Conservation (phyloP, 2,888 invertebrate genomes). For the Oscheius sp. region DNA sequence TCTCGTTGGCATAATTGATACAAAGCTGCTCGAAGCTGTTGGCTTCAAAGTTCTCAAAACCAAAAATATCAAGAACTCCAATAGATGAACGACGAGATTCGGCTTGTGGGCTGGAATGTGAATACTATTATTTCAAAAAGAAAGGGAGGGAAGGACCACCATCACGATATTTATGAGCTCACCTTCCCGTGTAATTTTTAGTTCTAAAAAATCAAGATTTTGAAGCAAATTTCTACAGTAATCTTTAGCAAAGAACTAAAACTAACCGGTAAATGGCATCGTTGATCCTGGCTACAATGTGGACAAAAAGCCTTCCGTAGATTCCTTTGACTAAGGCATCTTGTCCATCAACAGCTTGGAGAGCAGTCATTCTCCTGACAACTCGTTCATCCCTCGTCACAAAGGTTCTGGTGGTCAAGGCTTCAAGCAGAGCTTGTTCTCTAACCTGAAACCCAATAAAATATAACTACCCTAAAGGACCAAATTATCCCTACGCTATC, state of each 20-base stretch:
- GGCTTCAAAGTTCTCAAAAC: constrained; percentile 95
- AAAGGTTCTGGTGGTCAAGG: constrained; percentile 90
- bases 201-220: constrained; percentile 1
- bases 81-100: constrained; percentile 82
- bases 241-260: background rate
- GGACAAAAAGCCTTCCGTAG: constrained; percentile 92
- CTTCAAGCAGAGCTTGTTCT: constrained; percentile 80
- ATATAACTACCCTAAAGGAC: too few relatives aligned
- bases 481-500: too few relatives aligned
- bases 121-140: too few relatives aligned
- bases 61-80: constrained; percentile 97
- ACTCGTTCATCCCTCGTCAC: constrained; percentile 76
- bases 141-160: background rate
- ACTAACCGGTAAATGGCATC: constrained; percentile 80
- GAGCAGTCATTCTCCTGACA: constrained; percentile 75
- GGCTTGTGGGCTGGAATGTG: constrained; percentile 57
- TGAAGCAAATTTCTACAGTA: background rate
- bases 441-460: constrained; percentile 74
- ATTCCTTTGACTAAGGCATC: constrained; percentile 99
- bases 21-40: constrained; percentile 92
- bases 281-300: constrained; percentile 96
- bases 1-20: constrained; percentile 98
- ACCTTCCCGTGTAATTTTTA: background rate
- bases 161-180: background rate
- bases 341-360: constrained; percentile 92